A percentile compares a stretch with the other conserved stretches of the same genome.
Conservation (phyloP, 2,797 vertebrate genomes). For the Poeciliopsis gracilis region DNA sequence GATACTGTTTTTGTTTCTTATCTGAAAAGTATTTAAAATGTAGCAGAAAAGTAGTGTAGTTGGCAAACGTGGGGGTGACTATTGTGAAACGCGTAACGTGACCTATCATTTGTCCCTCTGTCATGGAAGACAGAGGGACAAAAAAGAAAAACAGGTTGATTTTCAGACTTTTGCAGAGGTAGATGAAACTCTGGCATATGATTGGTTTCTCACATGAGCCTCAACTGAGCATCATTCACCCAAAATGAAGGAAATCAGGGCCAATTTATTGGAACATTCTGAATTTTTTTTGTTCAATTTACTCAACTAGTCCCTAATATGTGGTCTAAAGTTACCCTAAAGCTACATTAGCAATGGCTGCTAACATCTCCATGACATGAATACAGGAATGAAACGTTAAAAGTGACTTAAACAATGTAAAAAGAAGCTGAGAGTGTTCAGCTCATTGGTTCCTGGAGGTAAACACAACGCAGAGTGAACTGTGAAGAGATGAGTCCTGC, state of each 20-base stretch:
- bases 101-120: not conserved
- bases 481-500: conserved; percentile 45
- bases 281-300: too few species aligned
- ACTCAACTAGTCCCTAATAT: too few species aligned
- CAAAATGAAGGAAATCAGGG: too few species aligned
- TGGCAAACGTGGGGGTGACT: not conserved
- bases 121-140: too few species aligned
- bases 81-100: not conserved
- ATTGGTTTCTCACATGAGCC: too few species aligned
- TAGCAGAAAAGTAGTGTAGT: too few species aligned
- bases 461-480: conserved; percentile 53
- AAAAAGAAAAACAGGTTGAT: too few species aligned
- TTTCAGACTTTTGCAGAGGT: too few species aligned
- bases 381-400: not conserved
- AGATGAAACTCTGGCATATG: too few species aligned
- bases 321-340: not conserved
- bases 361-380: not conserved
- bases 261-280: too few species aligned
- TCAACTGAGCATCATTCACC: too few species aligned
- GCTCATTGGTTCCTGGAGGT: conserved; percentile 55
- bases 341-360: not conserved
- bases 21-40: not conserved
- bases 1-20: not conserved
- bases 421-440: conserved; percentile 20
- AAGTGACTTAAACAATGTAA: not conserved